Evolutionary conservation across 2,797 vertebrate genomes (phyloP).

Genomic region (Falco rusticolus): DNA sequence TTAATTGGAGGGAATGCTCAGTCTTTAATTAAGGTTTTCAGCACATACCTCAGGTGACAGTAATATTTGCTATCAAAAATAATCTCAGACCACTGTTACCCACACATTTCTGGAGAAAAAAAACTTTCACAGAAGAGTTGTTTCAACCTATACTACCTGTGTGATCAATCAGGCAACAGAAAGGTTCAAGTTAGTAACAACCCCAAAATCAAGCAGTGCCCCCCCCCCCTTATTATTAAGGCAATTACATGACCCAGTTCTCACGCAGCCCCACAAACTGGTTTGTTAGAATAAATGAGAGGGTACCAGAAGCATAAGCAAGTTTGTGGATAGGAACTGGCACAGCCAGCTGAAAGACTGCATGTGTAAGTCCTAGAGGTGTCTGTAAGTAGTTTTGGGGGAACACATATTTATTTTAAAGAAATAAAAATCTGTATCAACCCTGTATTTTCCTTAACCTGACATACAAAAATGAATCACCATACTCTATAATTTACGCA

Average conservation of each 20-base stretch:
- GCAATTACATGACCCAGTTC: neutral
- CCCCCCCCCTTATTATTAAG: neutral
- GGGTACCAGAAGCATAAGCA: neutral
- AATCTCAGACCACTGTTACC: neutral
- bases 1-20: neutral
- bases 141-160: neutral
- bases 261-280: neutral
- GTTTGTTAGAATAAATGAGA: constrained; percentile 41
- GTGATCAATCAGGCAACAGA: neutral
- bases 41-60: neutral
- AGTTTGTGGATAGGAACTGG: neutral
- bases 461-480: neutral
- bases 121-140: neutral
- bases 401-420: neutral
- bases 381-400: neutral
- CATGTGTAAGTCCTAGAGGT: neutral
- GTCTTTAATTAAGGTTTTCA: neutral
- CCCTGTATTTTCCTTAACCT: neutral
- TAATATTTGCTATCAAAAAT: neutral
- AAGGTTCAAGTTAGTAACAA: neutral
- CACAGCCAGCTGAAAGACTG: neutral
- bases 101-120: accelerated
- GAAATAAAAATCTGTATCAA: neutral
- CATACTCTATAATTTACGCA: neutral
- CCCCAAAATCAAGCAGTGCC: neutral